Percentiles rank a stretch among this genome's conserved stretches.
Evolutionary conservation across 2,797 vertebrate genomes (phyloP).

Genomic region (Tadarida brasiliensis): DNA sequence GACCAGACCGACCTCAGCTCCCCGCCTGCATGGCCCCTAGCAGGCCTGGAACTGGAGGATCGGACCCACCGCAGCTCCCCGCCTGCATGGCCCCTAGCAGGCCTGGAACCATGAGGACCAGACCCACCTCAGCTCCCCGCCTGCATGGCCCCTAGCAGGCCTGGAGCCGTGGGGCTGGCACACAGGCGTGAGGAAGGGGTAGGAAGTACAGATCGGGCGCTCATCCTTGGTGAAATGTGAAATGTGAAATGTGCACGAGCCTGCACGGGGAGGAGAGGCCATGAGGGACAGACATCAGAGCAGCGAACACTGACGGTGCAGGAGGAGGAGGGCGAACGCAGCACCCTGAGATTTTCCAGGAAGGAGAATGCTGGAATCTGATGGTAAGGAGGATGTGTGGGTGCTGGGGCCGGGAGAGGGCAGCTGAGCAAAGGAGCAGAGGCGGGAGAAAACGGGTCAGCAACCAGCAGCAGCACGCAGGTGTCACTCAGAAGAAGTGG

Average conservation of each 20-base stretch:
- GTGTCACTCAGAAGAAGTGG: not conserved
- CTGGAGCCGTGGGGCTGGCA: not conserved
- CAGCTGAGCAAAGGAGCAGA: not conserved
- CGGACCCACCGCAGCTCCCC: no score
- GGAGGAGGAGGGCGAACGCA: not conserved
- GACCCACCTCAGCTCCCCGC: not conserved
- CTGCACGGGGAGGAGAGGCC: not conserved
- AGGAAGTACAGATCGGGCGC: not conserved
- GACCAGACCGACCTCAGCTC: no score
- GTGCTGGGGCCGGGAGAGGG: accelerated
- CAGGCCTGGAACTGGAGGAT: no score
- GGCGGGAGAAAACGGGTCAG: accelerated
- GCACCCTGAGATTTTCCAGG: accelerated
- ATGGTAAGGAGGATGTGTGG: not conserved
- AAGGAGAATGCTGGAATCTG: not conserved
- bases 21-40: no score
- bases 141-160: no score
- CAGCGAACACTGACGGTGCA: accelerated
- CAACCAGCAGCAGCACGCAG: not conserved
- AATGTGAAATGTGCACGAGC: not conserved
- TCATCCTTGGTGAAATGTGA: not conserved
- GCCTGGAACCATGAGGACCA: no score
- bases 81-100: no score
- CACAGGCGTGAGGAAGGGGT: not conserved
- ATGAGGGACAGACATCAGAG: not conserved